phyloP scores from a whole-genome alignment of 2,797 vertebrate genomes.

The Eulemur albifrons region DNA sequence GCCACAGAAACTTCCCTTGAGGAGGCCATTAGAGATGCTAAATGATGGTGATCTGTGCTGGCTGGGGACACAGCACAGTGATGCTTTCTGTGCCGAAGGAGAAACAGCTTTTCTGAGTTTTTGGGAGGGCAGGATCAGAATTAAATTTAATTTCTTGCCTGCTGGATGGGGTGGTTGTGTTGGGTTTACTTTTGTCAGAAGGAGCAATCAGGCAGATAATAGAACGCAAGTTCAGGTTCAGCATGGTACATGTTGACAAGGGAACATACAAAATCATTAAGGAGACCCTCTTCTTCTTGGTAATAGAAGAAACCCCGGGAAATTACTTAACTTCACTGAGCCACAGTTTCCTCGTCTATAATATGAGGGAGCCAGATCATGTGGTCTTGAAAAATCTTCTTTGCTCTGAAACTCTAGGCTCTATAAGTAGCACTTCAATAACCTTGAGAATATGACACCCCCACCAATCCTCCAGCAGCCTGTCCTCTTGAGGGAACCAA shows the following conservation, averaged over 20 bases:
- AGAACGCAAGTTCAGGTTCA: neutral
- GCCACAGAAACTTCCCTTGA: constrained; percentile 76
- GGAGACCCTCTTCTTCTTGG: neutral
- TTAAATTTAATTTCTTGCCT: neutral
- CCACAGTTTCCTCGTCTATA: neutral
- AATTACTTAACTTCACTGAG: neutral
- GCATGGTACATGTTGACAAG: neutral
- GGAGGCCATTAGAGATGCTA: constrained; percentile 51
- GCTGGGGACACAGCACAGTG: neutral
- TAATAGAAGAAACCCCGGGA: neutral
- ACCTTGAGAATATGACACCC: neutral
- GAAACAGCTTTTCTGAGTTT: neutral
- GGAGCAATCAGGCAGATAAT: neutral
- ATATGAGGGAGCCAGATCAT: neutral
- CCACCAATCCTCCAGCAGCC: neutral
- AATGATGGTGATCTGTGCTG: neutral
- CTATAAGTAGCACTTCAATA: neutral
- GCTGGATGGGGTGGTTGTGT: neutral
- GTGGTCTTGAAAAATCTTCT: neutral
- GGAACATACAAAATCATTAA: neutral
- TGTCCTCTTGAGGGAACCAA: neutral
- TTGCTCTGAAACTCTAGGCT: neutral
- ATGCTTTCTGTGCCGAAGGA: neutral
- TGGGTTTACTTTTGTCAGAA: neutral
- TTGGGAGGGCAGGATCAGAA: neutral